Conservation (phyloP, 2,888 invertebrate species). For the Bellardia pandia region DNA sequence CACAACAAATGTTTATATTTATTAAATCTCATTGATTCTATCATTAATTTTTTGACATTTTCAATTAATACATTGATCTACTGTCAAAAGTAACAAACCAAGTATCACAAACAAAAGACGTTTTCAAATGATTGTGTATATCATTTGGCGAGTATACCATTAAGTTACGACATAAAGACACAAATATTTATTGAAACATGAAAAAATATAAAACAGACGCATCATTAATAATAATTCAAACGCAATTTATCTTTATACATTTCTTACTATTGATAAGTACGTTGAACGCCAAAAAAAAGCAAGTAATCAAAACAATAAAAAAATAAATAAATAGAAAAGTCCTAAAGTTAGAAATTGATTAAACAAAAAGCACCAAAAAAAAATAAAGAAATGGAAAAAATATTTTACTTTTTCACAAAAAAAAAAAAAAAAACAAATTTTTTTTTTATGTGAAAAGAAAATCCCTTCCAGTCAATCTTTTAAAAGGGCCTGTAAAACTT, state of each 20-base stretch:
- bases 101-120: background rate
- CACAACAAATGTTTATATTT: slow-evolving; percentile 3
- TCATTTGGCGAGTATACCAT: background rate
- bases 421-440: background rate
- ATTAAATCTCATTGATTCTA: slow-evolving; percentile 28
- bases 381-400: background rate
- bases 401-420: background rate
- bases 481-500: background rate
- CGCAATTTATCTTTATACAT: slow-evolving; percentile 3
- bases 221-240: slow-evolving; percentile 32
- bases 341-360: slow-evolving; percentile 11
- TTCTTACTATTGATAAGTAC: background rate
- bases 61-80: slow-evolving; percentile 47
- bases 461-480: slow-evolving; percentile 15
- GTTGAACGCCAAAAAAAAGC: slow-evolving; percentile 15
- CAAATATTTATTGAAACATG: slow-evolving; percentile 12
- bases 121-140: background rate
- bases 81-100: slow-evolving; percentile 17
- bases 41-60: slow-evolving; percentile 48
- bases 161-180: background rate
- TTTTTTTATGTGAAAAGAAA: background rate
- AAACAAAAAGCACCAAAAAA: background rate
- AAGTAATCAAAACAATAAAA: background rate
- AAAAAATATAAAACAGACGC: slow-evolving; percentile 1
- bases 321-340: background rate